A percentile compares a stretch with the other conserved stretches of the same genome.
Evolutionary conservation across 2,888 invertebrate genomes (phyloP).

Genomic region (Chesias legatella): DNA sequence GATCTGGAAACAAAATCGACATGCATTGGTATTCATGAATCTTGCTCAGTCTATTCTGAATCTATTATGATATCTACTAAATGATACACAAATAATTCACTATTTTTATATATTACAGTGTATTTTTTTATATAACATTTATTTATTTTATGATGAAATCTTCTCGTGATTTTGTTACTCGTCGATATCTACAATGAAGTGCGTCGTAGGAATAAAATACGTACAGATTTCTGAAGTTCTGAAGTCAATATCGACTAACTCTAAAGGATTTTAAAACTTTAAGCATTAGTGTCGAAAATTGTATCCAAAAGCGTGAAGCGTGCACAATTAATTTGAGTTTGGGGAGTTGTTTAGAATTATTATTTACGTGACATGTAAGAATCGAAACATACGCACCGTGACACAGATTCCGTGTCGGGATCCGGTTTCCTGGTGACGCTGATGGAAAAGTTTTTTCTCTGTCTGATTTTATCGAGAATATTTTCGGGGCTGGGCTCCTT

Average conservation of each 20-base stretch:
- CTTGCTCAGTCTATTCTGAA: not conserved
- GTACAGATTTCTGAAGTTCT: slow-evolving; percentile 40
- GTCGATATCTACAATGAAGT: slow-evolving; percentile 16
- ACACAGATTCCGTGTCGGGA: slow-evolving; percentile 60
- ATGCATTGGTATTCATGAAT: slow-evolving; percentile 15
- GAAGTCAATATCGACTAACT: slow-evolving; percentile 39
- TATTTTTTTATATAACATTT: not conserved
- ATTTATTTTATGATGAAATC: not conserved
- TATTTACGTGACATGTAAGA: slow-evolving; percentile 69
- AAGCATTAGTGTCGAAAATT: slow-evolving; percentile 74
- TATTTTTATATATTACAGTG: not conserved
- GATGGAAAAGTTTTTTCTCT: slow-evolving; percentile 72
- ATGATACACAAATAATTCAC: slow-evolving; percentile 7
- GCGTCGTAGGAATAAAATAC: slow-evolving; percentile 17
- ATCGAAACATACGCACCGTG: slow-evolving; percentile 73
- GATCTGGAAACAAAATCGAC: slow-evolving; percentile 64
- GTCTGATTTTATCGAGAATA: slow-evolving; percentile 73
- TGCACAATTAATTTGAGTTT: slow-evolving; percentile 67
- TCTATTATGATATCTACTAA: slow-evolving; percentile 12
- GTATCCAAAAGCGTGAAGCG: slow-evolving; percentile 76
- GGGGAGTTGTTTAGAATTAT: slow-evolving; percentile 75
- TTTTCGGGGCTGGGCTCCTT: slow-evolving; percentile 76
- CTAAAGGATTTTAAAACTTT: slow-evolving; percentile 51
- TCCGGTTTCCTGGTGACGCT: slow-evolving; percentile 73
- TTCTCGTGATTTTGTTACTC: not conserved